phyloP scores from a whole-genome alignment of 2,888 invertebrate species.

The Muschampia plurimacula region DNA sequence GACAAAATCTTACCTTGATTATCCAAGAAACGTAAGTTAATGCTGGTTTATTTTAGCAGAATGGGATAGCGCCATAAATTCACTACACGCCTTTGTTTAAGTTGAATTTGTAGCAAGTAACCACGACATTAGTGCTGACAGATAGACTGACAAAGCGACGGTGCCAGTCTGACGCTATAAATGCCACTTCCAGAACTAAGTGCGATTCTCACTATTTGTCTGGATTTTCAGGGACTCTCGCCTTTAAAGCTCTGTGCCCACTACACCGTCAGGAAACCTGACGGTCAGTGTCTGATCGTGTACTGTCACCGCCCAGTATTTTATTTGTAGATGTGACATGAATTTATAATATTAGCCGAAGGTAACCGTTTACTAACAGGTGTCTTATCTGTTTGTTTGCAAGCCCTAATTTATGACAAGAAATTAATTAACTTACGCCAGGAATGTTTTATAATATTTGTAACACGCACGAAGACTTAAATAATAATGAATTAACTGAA shows the following conservation, averaged over 20 bases:
- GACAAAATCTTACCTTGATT: not conserved
- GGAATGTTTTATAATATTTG: too few species aligned
- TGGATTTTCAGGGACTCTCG: slow-evolving; percentile 35
- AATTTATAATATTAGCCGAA: too few species aligned
- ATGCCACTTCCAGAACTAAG: slow-evolving; percentile 45
- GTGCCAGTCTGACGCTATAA: slow-evolving; percentile 47
- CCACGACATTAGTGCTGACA: slow-evolving; percentile 44
- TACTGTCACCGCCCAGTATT: too few species aligned
- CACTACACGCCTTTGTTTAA: slow-evolving; percentile 32
- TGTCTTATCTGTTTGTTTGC: too few species aligned
- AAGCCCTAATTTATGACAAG: too few species aligned
- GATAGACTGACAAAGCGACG: slow-evolving; percentile 42
- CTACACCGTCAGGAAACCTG: not conserved
- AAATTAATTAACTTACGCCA: too few species aligned
- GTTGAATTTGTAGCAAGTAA: slow-evolving; percentile 36
- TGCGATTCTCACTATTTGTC: slow-evolving; percentile 45
- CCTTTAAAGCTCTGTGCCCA: not conserved
- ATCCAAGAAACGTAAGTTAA: not conserved
- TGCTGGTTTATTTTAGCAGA: slow-evolving; percentile 13
- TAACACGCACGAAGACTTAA: too few species aligned
- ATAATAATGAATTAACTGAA: too few species aligned
- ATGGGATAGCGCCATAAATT: slow-evolving; percentile 28
- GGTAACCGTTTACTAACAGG: too few species aligned
- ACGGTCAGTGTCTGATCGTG: not conserved
- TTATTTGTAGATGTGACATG: too few species aligned